Evolutionary conservation across 37 sponge, comb jelly and placozoan genomes (phyloP).

Genomic region (Ianthella basta): DNA sequence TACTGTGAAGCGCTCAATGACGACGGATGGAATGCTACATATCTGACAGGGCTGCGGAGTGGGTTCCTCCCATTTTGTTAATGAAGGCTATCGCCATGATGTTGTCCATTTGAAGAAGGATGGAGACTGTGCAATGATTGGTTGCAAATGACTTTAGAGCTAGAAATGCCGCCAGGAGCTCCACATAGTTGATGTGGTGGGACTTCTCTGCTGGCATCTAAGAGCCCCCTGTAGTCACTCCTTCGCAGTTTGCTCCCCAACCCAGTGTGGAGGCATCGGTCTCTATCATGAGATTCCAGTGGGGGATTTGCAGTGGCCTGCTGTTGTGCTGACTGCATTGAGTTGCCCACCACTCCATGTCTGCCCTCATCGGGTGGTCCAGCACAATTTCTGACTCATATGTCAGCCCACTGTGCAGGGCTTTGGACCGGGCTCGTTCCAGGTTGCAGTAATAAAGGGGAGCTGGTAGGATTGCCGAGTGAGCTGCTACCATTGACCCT

Average conservation of each 20-base stretch:
- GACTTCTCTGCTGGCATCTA: background rate
- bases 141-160: background rate
- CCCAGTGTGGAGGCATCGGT: slow-evolving; percentile 30
- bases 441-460: background rate
- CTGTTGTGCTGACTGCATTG: background rate
- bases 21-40: too few species aligned
- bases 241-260: slow-evolving; percentile 26
- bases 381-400: background rate
- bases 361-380: background rate
- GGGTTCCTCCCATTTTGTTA: slow-evolving; percentile 2
- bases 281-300: background rate
- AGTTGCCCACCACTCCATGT: slow-evolving; percentile 35
- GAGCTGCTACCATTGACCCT: slow-evolving; percentile 25
- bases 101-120: too few species aligned
- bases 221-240: background rate
- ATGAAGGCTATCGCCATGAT: background rate
- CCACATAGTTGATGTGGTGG: slow-evolving; percentile 10
- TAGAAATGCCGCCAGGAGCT: slow-evolving; percentile 22
- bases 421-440: background rate
- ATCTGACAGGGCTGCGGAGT: too few species aligned
- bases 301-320: background rate
- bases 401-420: background rate
- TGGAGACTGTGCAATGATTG: too few species aligned
- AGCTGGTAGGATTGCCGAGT: slow-evolving; percentile 10
- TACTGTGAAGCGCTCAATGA: too few species aligned